Evolutionary conservation across 2,797 vertebrate species (phyloP).

Genomic region (Enoplosus armatus): DNA sequence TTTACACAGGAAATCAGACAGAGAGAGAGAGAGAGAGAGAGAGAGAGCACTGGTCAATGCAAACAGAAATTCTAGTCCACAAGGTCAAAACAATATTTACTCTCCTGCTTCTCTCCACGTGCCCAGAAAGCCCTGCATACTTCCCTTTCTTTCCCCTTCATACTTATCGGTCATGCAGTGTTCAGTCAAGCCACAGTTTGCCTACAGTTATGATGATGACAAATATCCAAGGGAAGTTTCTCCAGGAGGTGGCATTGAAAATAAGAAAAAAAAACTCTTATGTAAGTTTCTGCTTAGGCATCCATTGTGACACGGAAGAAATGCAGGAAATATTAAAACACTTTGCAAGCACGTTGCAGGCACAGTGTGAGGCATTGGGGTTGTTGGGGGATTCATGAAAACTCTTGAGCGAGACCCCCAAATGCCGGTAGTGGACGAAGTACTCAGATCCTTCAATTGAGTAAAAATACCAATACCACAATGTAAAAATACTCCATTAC

Average conservation of each 20-base stretch:
- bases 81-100: constrained; percentile 72
- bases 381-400: not conserved
- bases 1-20: not conserved
- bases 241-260: not conserved
- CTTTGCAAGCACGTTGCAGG: not conserved
- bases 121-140: constrained; percentile 7
- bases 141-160: constrained; percentile 39
- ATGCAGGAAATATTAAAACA: not conserved
- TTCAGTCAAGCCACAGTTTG: not conserved
- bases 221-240: constrained; percentile 29
- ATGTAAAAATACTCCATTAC: not conserved
- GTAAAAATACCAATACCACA: not conserved
- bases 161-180: constrained; percentile 42
- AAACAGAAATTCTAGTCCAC: constrained; percentile 32
- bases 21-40: not conserved
- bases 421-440: not conserved
- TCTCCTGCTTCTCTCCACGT: constrained; percentile 20
- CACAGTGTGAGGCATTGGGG: not conserved
- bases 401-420: not conserved
- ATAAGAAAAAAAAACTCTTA: not conserved
- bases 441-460: not conserved
- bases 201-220: constrained; percentile 39
- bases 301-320: not conserved
- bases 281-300: not conserved
- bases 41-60: constrained; percentile 1